phyloP scores from a whole-genome alignment of 2,888 invertebrate species.

The Tetragonula carbonaria region DNA sequence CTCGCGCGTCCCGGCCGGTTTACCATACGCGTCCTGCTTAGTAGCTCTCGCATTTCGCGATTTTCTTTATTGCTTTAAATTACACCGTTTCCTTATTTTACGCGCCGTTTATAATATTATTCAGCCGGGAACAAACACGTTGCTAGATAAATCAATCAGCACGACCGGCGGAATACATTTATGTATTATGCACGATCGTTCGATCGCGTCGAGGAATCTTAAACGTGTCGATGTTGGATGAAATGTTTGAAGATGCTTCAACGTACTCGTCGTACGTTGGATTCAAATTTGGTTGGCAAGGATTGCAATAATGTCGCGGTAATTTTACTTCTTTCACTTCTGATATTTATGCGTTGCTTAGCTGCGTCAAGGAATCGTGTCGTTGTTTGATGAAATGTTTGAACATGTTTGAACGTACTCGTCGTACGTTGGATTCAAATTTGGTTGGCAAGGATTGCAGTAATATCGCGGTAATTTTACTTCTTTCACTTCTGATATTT shows the following conservation, averaged over 20 bases:
- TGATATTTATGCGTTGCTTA: not conserved
- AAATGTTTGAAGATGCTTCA: not conserved
- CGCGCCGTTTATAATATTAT: conserved; percentile 37
- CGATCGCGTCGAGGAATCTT: conserved; percentile 1
- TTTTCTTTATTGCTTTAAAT: conserved; percentile 53
- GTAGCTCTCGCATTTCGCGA: conserved; percentile 57
- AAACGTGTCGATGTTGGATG: not conserved
- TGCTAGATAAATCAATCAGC: conserved; percentile 41
- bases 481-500: too few relatives aligned
- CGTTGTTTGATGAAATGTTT: not conserved
- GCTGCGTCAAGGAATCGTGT: not conserved
- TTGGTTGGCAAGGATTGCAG: too few relatives aligned
- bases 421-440: too few relatives aligned
- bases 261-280: not conserved
- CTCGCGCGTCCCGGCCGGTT: conserved; percentile 33
- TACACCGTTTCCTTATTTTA: conserved; percentile 41
- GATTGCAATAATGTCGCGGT: too few relatives aligned
- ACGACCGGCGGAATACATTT: not conserved
- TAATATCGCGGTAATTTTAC: too few relatives aligned
- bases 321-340: not conserved
- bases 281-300: not conserved
- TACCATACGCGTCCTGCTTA: conserved; percentile 48
- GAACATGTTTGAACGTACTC: not conserved
- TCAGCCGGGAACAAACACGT: conserved; percentile 14
- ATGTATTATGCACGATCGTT: not conserved